Conservation (phyloP, 1,140 invertebrate species). For the Muscidifurax raptorellus region DNA sequence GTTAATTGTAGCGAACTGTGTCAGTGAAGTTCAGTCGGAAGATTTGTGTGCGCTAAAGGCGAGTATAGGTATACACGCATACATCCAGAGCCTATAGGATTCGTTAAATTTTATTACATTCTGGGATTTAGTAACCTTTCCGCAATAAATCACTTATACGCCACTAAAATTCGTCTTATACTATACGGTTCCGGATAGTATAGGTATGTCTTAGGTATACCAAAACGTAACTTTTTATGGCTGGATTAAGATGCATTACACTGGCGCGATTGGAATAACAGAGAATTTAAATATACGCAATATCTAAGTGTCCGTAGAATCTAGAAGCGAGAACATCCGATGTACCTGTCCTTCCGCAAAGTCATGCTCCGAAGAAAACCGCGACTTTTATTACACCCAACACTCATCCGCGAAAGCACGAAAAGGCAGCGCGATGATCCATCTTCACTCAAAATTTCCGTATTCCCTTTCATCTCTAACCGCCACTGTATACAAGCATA, state of each 20-base stretch:
- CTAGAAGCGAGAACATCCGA: background rate
- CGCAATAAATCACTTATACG: conserved; percentile 1
- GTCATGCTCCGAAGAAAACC: too few species aligned
- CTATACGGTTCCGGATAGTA: too few species aligned
- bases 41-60: background rate
- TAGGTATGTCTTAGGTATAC: too few species aligned
- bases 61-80: background rate
- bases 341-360: too few species aligned
- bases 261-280: background rate
- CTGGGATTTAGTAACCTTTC: conserved; percentile 2
- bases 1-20: background rate
- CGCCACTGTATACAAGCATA: background rate
- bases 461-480: conserved; percentile 8
- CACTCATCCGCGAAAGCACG: too few species aligned
- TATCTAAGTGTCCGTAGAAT: too few species aligned
- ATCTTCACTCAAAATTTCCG: background rate
- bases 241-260: background rate
- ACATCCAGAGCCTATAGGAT: background rate
- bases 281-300: too few species aligned
- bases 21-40: background rate
- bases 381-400: background rate
- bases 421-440: background rate
- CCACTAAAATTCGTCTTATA: background rate
- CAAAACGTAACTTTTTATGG: background rate
- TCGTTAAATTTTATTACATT: conserved; percentile 11